Percentiles rank a stretch among this genome's conserved stretches.
These are phyloP conservation scores for Trogon surrucura DNA, from an alignment of 2,113 vertebrate species.

Conservation along the genomic window DNA sequence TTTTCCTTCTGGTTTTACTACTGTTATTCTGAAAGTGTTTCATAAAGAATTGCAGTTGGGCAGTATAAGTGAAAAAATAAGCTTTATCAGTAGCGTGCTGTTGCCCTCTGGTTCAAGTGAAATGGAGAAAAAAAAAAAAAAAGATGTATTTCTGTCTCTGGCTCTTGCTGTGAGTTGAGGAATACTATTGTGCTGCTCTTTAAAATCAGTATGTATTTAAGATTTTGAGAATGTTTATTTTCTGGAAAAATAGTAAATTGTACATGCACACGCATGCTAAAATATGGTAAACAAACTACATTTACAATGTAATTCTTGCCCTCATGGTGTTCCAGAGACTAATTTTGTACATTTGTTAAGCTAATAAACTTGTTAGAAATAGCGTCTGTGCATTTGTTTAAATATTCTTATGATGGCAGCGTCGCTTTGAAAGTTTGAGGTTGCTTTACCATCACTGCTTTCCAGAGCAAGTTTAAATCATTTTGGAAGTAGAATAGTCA, in stretches of 20 bases:
- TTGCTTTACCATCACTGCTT: background rate
- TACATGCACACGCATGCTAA: background rate
- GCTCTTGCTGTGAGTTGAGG: background rate
- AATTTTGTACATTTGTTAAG: constrained; percentile 72
- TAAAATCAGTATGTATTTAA: constrained; percentile 28
- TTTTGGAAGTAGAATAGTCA: background rate
- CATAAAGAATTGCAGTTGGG: background rate
- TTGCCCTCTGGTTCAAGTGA: background rate
- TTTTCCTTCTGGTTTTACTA: background rate
- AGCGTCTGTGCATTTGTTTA: background rate
- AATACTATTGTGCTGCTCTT: background rate
- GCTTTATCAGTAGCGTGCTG: background rate
- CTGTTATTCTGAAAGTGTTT: background rate
- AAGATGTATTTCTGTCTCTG: background rate
- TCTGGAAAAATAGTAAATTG: constrained; percentile 39
- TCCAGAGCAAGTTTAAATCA: background rate
- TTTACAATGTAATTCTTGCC: constrained; percentile 63
- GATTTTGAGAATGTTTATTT: constrained; percentile 61
- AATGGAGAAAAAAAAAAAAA: background rate
- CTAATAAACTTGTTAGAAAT: constrained; percentile 72
- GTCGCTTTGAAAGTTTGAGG: background rate
- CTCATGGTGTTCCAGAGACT: background rate
- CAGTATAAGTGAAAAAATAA: background rate
- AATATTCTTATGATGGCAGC: background rate
- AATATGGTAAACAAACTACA: constrained; percentile 47